A percentile compares a stretch with the other conserved stretches of the same genome.
Conservation (phyloP, 64 coral and sea anemone genomes). For the Porites lutea region DNA sequence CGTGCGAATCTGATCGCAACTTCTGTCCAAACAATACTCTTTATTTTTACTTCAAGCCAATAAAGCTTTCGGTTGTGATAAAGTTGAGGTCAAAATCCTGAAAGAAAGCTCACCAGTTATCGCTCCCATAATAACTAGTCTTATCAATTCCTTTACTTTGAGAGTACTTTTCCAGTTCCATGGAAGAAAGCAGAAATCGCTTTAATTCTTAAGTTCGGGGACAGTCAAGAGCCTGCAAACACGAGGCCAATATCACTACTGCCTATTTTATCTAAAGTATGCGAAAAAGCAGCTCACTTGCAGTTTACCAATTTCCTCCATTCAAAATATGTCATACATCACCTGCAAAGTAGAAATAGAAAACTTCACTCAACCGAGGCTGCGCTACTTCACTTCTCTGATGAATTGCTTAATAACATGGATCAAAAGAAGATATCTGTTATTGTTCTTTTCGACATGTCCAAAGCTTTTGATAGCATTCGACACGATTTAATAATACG, state of each 20-base stretch:
- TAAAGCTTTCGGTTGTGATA: conserved; percentile 62
- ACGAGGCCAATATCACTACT: no score
- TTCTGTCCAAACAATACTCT: no score
- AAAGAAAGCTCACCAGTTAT: conserved; percentile 57
- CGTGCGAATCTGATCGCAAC: no score
- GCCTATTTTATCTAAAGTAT: no score
- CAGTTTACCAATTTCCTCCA: no score
- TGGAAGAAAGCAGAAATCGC: conserved; percentile 51
- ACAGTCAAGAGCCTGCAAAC: conserved; percentile 23
- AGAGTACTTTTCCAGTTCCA: conserved; percentile 20
- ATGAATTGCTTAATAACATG: no score
- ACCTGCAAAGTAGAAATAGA: neutral
- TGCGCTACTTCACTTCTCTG: no score
- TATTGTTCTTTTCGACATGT: no score
- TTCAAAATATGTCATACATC: neutral
- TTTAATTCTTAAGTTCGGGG: conserved; percentile 20
- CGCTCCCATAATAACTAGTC: conserved; percentile 44
- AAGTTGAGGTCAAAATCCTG: conserved; percentile 36
- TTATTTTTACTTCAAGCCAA: no score
- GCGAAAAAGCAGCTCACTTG: no score
- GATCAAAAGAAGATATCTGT: no score
- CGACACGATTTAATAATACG: conserved; percentile 17
- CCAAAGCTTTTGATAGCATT: conserved; percentile 42
- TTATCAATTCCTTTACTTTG: conserved; percentile 54
- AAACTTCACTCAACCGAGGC: no score